Conservation (phyloP, 2,797 vertebrate genomes). For the Microctenopoma lineatum region DNA sequence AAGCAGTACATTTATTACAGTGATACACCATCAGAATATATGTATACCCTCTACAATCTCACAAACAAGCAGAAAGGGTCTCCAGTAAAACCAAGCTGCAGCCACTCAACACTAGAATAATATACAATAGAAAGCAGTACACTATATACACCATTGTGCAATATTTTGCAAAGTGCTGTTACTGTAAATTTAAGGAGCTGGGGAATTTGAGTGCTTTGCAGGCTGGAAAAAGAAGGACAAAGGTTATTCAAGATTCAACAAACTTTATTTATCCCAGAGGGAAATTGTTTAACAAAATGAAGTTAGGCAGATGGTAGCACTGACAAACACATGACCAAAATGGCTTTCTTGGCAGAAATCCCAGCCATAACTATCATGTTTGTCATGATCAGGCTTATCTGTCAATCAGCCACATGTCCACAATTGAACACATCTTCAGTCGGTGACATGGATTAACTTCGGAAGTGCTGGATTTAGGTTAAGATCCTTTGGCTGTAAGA, state of each 20-base stretch:
- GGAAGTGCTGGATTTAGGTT: slow-evolving; percentile 24
- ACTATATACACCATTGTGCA: slow-evolving; percentile 7
- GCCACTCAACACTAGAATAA: slow-evolving; percentile 53
- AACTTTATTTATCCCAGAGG: no score
- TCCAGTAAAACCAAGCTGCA: slow-evolving; percentile 27
- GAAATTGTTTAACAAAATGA: slow-evolving; percentile 47
- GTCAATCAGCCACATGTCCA: slow-evolving; percentile 52
- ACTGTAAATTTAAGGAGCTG: slow-evolving; percentile 28
- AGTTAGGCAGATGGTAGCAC: slow-evolving; percentile 61
- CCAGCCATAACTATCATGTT: slow-evolving; percentile 56
- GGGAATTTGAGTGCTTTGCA: slow-evolving; percentile 12
- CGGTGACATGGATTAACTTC: slow-evolving; percentile 22
- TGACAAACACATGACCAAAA: slow-evolving; percentile 64
- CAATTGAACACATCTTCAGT: slow-evolving; percentile 38
- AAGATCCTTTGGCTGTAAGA: neutral
- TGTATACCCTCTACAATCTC: neutral
- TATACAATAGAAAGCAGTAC: slow-evolving; percentile 36
- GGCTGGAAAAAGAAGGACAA: slow-evolving; percentile 37
- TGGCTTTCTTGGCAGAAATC: slow-evolving; percentile 64
- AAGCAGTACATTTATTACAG: slow-evolving; percentile 23
- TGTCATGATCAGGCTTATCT: slow-evolving; percentile 55
- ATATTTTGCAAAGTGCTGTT: slow-evolving; percentile 49
- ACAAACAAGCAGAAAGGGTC: slow-evolving; percentile 21
- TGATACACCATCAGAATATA: slow-evolving; percentile 34
- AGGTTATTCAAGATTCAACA: slow-evolving; percentile 24